Percentiles rank a stretch among this genome's conserved stretches.
Conservation (phyloP, 2,797 vertebrate species). For the Sternotherus odoratus region DNA sequence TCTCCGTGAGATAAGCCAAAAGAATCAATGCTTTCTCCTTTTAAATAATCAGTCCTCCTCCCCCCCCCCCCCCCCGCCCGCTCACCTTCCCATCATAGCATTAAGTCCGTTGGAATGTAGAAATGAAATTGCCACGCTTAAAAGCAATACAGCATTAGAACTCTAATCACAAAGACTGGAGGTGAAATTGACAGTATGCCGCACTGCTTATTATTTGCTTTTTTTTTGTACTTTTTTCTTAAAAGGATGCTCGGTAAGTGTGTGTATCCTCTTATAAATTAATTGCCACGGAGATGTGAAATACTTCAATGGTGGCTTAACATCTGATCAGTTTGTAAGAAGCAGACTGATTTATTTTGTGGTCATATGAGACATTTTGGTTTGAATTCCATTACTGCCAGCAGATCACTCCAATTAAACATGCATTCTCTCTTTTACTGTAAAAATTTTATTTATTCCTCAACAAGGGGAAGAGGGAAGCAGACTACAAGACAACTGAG, state of each 20-base stretch:
- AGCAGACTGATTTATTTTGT: rapidly evolving
- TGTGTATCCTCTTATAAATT: neutral
- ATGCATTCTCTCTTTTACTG: neutral
- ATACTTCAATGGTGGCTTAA: neutral
- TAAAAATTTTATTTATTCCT: neutral
- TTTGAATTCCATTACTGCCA: rapidly evolving
- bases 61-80: neutral
- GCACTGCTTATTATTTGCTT: conserved; percentile 3
- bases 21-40: conserved; percentile 65
- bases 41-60: conserved; percentile 79
- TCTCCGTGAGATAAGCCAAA: conserved; percentile 62
- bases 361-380: neutral
- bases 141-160: conserved; percentile 73
- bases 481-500: neutral
- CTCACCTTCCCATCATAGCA: conserved; percentile 52
- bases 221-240: conserved; percentile 4
- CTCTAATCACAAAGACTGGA: conserved; percentile 69
- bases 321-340: neutral
- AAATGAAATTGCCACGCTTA: conserved; percentile 79
- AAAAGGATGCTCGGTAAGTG: neutral
- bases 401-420: neutral
- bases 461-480: neutral
- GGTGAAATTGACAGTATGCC: conserved; percentile 43
- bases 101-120: conserved; percentile 68
- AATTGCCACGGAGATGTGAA: neutral